Conservation (phyloP, 2,113 vertebrate species). For the Hirundichthys speculiger region DNA sequence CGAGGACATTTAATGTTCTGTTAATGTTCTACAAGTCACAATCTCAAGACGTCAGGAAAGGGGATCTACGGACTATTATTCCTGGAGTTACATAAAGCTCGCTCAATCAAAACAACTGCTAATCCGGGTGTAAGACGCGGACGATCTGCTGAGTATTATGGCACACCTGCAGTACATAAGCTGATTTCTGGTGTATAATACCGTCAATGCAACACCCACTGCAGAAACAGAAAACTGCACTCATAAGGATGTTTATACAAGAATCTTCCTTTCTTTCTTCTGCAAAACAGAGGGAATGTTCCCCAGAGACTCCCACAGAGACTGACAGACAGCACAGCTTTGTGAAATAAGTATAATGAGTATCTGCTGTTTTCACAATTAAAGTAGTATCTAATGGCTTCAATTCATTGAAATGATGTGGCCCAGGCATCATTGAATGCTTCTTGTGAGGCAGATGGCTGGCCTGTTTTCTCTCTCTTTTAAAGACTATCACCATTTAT, state of each 20-base stretch:
- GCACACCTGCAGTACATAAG: conserved; percentile 64
- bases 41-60: conserved; percentile 48
- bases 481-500: not conserved
- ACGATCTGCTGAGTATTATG: conserved; percentile 58
- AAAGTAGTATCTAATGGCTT: conserved; percentile 27
- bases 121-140: conserved; percentile 65
- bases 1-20: conserved; percentile 11
- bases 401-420: conserved; percentile 29
- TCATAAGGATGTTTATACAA: conserved; percentile 24
- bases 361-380: conserved; percentile 42
- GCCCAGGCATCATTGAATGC: conserved; percentile 15
- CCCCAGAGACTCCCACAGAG: conserved; percentile 22
- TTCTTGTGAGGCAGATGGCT: conserved; percentile 25
- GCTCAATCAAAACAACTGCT: conserved; percentile 63
- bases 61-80: conserved; percentile 42
- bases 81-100: conserved; percentile 44
- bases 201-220: conserved; percentile 44
- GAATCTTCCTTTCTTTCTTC: conserved; percentile 48
- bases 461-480: not conserved
- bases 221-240: conserved; percentile 35
- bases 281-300: conserved; percentile 26
- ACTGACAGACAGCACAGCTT: conserved; percentile 38
- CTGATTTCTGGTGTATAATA: conserved; percentile 57
- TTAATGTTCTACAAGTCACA: conserved; percentile 46
- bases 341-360: conserved; percentile 20